Percentiles rank a stretch among this genome's conserved stretches.
Conservation (phyloP, 2,113 vertebrate species). For the Chamaetylas fuelleborni region DNA sequence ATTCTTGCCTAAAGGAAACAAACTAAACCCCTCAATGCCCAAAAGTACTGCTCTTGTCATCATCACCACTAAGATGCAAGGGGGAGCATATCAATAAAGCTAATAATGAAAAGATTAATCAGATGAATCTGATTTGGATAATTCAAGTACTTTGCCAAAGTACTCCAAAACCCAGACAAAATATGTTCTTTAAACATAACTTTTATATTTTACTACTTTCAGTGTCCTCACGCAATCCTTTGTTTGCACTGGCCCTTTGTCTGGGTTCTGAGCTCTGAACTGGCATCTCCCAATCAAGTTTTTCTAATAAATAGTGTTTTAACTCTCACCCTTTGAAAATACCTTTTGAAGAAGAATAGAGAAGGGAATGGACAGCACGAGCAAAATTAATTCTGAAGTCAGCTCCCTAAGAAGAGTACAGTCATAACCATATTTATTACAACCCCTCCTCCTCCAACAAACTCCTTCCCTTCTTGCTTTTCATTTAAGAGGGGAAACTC, state of each 20-base stretch:
- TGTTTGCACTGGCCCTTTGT: background rate
- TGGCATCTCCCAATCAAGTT: background rate
- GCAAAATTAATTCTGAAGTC: background rate
- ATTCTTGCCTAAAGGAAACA: slow-evolving; percentile 21
- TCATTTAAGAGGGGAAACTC: background rate
- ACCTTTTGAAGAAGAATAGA: background rate
- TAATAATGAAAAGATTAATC: background rate
- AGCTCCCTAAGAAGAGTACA: background rate
- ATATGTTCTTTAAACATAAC: background rate
- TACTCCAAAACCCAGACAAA: background rate
- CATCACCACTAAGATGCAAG: background rate
- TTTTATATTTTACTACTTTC: background rate
- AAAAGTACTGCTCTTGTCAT: background rate
- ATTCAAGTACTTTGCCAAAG: background rate
- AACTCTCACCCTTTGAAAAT: background rate
- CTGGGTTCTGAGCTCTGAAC: background rate
- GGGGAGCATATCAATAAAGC: background rate
- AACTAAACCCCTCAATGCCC: background rate
- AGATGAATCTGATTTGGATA: background rate
- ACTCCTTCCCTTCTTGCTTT: background rate
- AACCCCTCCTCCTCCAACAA: accelerated
- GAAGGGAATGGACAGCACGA: background rate
- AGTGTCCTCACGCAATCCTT: background rate
- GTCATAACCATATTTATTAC: background rate
- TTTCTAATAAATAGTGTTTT: background rate